A percentile compares a stretch with the other conserved stretches of the same genome.
phyloP scores from a whole-genome alignment of 2,888 invertebrate genomes.

The Drosophila quinaria region DNA sequence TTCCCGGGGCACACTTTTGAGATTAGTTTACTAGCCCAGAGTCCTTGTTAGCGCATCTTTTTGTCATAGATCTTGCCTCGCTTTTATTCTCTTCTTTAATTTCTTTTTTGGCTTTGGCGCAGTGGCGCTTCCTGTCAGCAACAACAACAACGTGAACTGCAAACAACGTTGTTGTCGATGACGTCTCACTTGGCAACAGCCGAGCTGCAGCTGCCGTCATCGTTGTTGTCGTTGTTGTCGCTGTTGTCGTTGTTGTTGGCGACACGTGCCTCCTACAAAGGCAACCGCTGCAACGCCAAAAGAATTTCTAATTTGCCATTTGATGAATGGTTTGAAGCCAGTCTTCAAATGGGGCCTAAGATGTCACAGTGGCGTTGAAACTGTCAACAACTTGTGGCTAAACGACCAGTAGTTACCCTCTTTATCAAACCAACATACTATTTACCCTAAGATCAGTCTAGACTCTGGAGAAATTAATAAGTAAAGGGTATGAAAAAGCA shows the following conservation, averaged over 20 bases:
- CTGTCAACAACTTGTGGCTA: background rate
- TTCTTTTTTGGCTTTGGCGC: slow-evolving; percentile 63
- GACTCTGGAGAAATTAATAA: background rate
- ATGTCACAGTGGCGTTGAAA: slow-evolving; percentile 35
- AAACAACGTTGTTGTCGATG: slow-evolving; percentile 45
- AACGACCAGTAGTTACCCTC: slow-evolving; percentile 4
- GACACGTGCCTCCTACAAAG: slow-evolving; percentile 75
- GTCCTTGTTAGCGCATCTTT: slow-evolving; percentile 54
- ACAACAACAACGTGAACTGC: slow-evolving; percentile 38
- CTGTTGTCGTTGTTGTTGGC: slow-evolving; percentile 19
- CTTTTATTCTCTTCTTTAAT: slow-evolving; percentile 24
- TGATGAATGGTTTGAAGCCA: slow-evolving; percentile 28
- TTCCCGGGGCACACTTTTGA: slow-evolving; percentile 75
- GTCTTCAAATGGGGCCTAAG: slow-evolving; percentile 7
- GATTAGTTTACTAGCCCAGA: slow-evolving; percentile 73
- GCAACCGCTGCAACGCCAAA: slow-evolving; percentile 67
- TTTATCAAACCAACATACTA: too few relatives aligned
- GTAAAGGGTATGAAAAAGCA: slow-evolving; percentile 7
- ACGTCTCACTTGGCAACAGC: slow-evolving; percentile 69
- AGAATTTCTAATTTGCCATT: slow-evolving; percentile 73
- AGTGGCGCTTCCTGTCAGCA: slow-evolving; percentile 75
- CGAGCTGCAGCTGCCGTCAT: slow-evolving; percentile 48
- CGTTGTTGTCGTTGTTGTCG: slow-evolving; percentile 12
- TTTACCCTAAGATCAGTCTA: background rate
- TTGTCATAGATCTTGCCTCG: slow-evolving; percentile 65